These are phyloP conservation scores for Acrocephalus kingi DNA, from an alignment of 2,113 vertebrate genomes.

Conservation along the genomic window DNA sequence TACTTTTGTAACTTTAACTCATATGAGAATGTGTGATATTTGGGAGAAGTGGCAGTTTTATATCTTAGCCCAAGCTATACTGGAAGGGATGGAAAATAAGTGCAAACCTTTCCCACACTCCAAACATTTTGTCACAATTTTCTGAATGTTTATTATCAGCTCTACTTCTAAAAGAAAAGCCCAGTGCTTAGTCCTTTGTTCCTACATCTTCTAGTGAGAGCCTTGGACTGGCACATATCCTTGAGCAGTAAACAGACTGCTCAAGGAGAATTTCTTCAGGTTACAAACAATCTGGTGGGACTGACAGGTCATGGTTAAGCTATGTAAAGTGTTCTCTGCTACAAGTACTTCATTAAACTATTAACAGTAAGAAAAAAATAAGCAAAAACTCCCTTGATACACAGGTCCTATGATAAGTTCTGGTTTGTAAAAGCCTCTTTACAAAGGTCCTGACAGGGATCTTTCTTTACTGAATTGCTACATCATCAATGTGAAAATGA, in stretches of 20 bases:
- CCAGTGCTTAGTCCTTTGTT: background rate
- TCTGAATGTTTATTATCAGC: background rate
- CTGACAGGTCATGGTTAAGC: background rate
- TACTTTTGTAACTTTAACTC: background rate
- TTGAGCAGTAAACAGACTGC: background rate
- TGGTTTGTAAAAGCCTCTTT: background rate
- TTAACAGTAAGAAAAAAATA: background rate
- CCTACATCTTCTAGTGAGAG: background rate
- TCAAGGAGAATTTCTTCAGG: background rate
- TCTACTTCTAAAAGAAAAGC: background rate
- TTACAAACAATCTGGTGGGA: background rate
- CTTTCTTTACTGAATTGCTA: background rate
- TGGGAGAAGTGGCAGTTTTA: background rate
- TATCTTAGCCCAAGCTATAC: background rate
- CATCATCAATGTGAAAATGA: background rate
- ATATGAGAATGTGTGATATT: background rate
- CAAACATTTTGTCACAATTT: background rate
- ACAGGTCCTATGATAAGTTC: accelerated
- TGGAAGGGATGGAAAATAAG: background rate
- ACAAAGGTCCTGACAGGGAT: background rate
- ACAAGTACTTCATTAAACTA: background rate
- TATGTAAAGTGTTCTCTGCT: background rate
- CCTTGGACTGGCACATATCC: background rate
- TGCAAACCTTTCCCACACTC: background rate
- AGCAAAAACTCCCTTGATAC: background rate